These are phyloP conservation scores for Oscheius sp. DNA, from an alignment of 1,140 invertebrate genomes.

Conservation along the genomic window DNA sequence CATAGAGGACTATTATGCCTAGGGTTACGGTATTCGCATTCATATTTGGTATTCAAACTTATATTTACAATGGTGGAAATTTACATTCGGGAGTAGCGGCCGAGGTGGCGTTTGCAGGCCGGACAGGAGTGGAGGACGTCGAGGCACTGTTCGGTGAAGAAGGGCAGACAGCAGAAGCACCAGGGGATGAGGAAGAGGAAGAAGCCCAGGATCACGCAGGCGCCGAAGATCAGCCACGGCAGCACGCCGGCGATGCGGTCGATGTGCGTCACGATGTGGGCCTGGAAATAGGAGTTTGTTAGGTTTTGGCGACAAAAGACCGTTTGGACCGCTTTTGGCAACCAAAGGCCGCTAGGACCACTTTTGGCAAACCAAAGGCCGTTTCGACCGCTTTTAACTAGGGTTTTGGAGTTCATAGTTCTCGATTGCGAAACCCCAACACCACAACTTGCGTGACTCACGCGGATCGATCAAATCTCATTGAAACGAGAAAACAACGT, in stretches of 20 bases:
- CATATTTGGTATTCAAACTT: neutral
- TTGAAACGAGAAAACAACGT: too few relatives aligned
- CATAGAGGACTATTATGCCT: neutral
- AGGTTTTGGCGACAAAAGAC: neutral
- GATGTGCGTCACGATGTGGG: constrained; percentile 52
- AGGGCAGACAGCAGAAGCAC: constrained; percentile 55
- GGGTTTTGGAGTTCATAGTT: constrained; percentile 2
- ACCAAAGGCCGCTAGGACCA: too few relatives aligned
- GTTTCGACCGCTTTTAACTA: too few relatives aligned
- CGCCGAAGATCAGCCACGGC: constrained; percentile 52
- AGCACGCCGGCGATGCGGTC: constrained; percentile 43
- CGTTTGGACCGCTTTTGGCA: too few relatives aligned
- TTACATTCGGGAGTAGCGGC: constrained; percentile 49
- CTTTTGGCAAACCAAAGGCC: too few relatives aligned
- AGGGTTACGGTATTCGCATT: neutral
- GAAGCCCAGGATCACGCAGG: constrained; percentile 52
- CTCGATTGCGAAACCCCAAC: neutral
- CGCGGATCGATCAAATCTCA: neutral
- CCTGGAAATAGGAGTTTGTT: constrained; percentile 30
- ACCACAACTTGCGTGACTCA: constrained; percentile 3
- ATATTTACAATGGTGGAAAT: neutral
- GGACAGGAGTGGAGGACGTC: constrained; percentile 57
- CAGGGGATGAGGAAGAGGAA: constrained; percentile 48
- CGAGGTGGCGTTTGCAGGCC: constrained; percentile 52
- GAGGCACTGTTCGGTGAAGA: constrained; percentile 54